Evolutionary conservation across 1,140 invertebrate species (phyloP), one percentile per base, ranked within the genome.

Genomic region (Phymastichus coffea): DNA sequence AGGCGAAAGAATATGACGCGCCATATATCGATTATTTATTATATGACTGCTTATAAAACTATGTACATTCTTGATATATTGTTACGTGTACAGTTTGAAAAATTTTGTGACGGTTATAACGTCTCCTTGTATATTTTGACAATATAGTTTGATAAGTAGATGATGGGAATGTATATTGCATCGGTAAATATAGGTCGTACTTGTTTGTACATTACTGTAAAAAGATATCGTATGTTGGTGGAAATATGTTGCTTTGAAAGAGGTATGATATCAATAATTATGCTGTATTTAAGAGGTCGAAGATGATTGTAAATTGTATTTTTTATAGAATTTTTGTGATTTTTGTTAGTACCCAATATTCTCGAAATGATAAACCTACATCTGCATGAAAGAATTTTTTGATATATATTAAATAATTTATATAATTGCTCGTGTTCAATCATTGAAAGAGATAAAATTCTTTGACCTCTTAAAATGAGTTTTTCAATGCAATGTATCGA

Each of bases 121-220:
- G 30, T 53, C 33, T 52, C 8, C 41, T 54, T 54, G 57, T 60
- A 60, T 60, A 60, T 54, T 60, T 60, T 60, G 41, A 60, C 51
- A 53, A 48, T 54, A 60, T 38, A 14, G 25, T 54, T 53, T 60
- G 43, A 40, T 4, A 20, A 47, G 40, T 46, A 25, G 14, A 40
- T 28, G 51, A 40, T 44, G 15, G 53, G 26, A 59, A 49, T 37
- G 22, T 38, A 41, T 17, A 44, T 25, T 35, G 38, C 56, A 44
- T 58, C 38, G 43, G 37, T 63, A n/a, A n/a, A n/a, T n/a, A 53
- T 65, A 57, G 53, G 64, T 63, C 63, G 64, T 58, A 66, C 70
- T 67, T 63, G 56, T 69, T 70, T 73, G 69, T 73, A 73, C 56
- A 71, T 71, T 70, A 38, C 60, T 67, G 63, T 70, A 66, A 64